Percentiles rank a stretch among this genome's conserved stretches.
phyloP scores from a whole-genome alignment of 2,797 vertebrate genomes.

The Darevskia mixta region DNA sequence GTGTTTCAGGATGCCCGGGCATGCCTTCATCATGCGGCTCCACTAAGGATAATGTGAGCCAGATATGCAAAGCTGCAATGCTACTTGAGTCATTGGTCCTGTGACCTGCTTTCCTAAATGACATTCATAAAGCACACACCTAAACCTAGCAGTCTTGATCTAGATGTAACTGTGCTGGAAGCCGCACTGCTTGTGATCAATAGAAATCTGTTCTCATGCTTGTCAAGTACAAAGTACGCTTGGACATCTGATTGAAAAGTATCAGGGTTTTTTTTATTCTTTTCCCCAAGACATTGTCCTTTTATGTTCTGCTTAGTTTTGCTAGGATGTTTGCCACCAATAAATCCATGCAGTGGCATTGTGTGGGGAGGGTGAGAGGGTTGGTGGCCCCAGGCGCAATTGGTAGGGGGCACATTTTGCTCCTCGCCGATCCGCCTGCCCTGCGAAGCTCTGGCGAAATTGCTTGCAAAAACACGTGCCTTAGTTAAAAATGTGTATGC shows the following conservation, averaged over 20 bases:
- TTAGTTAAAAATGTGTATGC: too few relatives aligned
- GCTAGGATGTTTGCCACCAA: background rate
- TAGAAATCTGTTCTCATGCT: background rate
- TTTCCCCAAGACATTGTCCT: background rate
- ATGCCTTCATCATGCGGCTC: conserved; percentile 41
- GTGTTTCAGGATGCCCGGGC: background rate
- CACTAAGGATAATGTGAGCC: conserved; percentile 7
- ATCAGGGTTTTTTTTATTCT: too few relatives aligned
- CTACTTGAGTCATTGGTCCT: conserved; percentile 16
- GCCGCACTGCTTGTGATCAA: background rate
- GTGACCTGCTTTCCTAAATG: conserved; percentile 26
- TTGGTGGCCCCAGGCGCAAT: too few relatives aligned
- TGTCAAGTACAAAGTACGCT: background rate
- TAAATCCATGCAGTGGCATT: too few relatives aligned
- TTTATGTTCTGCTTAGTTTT: rapidly evolving
- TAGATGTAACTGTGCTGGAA: background rate
- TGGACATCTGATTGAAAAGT: conserved; percentile 11
- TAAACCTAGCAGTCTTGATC: background rate
- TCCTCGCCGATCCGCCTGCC: too few relatives aligned
- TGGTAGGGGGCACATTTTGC: too few relatives aligned
- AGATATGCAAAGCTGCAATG: background rate
- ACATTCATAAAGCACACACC: background rate
- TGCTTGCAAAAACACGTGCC: too few relatives aligned
- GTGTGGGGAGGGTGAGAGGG: too few relatives aligned
- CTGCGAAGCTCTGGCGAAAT: too few relatives aligned